Evolutionary conservation across 2,888 invertebrate species (phyloP).

Genomic region (Phanerotoma sp.): DNA sequence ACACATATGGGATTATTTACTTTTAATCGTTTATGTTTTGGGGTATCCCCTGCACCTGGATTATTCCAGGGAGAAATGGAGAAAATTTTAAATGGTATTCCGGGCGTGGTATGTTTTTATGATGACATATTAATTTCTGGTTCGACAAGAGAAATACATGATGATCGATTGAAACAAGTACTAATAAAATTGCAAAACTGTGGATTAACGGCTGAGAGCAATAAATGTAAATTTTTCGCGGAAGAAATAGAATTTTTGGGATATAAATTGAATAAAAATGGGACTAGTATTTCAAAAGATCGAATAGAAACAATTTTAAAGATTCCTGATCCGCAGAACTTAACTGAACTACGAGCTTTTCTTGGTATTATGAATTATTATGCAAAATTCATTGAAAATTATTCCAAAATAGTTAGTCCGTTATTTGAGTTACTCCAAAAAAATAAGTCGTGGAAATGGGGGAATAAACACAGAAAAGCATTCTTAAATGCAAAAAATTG

Average conservation of each 20-base stretch:
- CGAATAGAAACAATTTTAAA: too few relatives aligned
- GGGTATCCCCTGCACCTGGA: slow-evolving; percentile 14
- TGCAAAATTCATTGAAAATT: slow-evolving; percentile 21
- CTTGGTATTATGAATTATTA: slow-evolving; percentile 11
- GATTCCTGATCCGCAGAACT: too few relatives aligned
- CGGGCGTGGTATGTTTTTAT: slow-evolving; percentile 16
- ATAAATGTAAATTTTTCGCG: slow-evolving; percentile 37
- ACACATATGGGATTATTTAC: slow-evolving; percentile 46
- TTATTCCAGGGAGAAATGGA: slow-evolving; percentile 21
- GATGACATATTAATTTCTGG: slow-evolving; percentile 14
- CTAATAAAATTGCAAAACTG: neutral
- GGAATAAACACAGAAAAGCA: slow-evolving; percentile 1
- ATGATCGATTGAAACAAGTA: too few relatives aligned
- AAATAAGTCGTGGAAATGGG: slow-evolving; percentile 16
- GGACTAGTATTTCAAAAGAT: too few relatives aligned
- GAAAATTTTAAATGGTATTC: slow-evolving; percentile 7
- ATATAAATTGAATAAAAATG: too few relatives aligned
- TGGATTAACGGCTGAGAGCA: slow-evolving; percentile 32
- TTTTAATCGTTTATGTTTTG: slow-evolving; percentile 14
- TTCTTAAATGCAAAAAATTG: slow-evolving; percentile 11
- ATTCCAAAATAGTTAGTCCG: slow-evolving; percentile 13
- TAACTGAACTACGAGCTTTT: too few relatives aligned
- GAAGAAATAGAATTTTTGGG: neutral
- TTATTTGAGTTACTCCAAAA: slow-evolving; percentile 19
- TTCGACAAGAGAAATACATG: neutral